Conservation (phyloP, 2,888 invertebrate species). For the Drosophila histrio region DNA sequence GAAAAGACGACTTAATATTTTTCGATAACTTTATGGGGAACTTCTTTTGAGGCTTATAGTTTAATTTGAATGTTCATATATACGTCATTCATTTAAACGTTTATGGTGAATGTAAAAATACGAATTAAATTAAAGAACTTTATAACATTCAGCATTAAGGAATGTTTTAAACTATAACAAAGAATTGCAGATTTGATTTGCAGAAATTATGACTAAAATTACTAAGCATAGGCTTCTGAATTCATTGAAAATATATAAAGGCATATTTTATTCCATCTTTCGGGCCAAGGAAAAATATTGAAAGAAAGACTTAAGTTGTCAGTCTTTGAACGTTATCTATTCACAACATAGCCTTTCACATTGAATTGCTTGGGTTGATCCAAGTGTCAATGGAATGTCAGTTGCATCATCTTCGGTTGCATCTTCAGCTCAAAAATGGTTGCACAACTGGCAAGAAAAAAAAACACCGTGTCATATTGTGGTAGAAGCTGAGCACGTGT, state of each 20-base stretch:
- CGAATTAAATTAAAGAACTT: too few species aligned
- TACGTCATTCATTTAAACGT: too few species aligned
- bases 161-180: too few species aligned
- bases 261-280: background rate
- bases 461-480: background rate
- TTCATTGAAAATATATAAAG: background rate
- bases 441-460: background rate
- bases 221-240: background rate
- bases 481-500: background rate
- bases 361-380: background rate
- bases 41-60: background rate
- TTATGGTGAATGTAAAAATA: too few species aligned
- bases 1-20: conserved; percentile 5
- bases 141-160: too few species aligned
- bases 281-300: background rate
- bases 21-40: background rate
- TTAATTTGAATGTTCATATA: background rate
- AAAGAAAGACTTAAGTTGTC: background rate
- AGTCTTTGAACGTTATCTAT: conserved; percentile 2
- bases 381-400: conserved; percentile 14
- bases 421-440: conserved; percentile 8
- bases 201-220: background rate
- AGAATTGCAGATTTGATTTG: too few species aligned
- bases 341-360: background rate
- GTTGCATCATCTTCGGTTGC: conserved; percentile 19